phyloP scores from a whole-genome alignment of 2,797 vertebrate species.

The Hozukius guyotensis region DNA sequence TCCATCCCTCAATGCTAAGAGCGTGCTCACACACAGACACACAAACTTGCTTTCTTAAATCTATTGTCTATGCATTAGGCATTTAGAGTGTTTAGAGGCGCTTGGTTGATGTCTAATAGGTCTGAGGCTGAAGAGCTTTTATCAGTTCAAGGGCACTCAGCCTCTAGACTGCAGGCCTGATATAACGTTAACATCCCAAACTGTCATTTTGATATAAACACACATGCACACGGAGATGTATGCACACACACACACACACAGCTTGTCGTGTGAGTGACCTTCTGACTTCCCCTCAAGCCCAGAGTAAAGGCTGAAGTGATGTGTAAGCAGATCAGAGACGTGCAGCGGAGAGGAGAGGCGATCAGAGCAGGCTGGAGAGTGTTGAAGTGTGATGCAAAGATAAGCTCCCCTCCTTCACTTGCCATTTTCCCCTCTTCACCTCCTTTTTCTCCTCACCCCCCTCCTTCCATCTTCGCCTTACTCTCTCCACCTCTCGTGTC shows the following conservation, averaged over 20 bases:
- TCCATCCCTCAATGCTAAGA: slow-evolving; percentile 21
- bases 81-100: slow-evolving; percentile 56
- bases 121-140: slow-evolving; percentile 69
- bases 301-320: slow-evolving; percentile 63
- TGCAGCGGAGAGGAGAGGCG: slow-evolving; percentile 5
- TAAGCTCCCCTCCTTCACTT: slow-evolving; percentile 19
- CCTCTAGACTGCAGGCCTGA: slow-evolving; percentile 45
- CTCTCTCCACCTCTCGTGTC: slow-evolving; percentile 25
- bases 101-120: slow-evolving; percentile 64
- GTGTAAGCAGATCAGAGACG: slow-evolving; percentile 63
- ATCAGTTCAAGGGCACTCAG: slow-evolving; percentile 72
- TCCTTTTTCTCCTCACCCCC: background rate
- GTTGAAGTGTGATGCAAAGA: slow-evolving; percentile 56
- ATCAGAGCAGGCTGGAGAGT: slow-evolving; percentile 37
- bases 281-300: slow-evolving; percentile 62
- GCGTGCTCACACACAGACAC: background rate
- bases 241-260: slow-evolving; percentile 25
- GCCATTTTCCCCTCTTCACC: background rate
- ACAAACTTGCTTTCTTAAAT: slow-evolving; percentile 15
- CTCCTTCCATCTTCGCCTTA: background rate
- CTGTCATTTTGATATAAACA: slow-evolving; percentile 59
- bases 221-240: background rate
- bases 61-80: slow-evolving; percentile 60
- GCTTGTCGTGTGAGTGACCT: slow-evolving; percentile 55
- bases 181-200: slow-evolving; percentile 55